These are phyloP conservation scores for Calameuta idolon DNA, from an alignment of 2,888 invertebrate genomes.

Conservation along the genomic window DNA sequence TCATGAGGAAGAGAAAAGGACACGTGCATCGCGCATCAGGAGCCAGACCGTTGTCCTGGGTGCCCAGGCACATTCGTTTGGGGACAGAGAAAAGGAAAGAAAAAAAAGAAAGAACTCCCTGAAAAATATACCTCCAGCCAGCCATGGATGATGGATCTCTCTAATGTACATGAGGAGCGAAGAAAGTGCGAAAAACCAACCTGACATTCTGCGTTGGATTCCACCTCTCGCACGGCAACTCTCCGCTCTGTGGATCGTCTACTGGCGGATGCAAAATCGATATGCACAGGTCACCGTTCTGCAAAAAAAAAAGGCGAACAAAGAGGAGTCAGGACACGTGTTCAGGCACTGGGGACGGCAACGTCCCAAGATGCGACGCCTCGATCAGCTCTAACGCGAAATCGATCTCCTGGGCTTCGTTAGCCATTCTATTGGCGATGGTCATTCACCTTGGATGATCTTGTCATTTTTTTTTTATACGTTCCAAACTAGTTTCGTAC, in stretches of 20 bases:
- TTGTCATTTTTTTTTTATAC: background rate
- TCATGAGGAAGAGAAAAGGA: background rate
- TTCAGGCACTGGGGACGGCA: background rate
- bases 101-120: background rate
- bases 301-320: constrained; percentile 56
- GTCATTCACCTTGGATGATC: background rate
- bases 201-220: constrained; percentile 99
- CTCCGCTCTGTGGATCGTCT: constrained; percentile 99
- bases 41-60: background rate
- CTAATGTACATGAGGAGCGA: background rate
- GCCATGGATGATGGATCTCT: background rate
- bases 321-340: background rate
- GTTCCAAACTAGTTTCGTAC: background rate
- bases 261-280: constrained; percentile 99
- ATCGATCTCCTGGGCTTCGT: background rate
- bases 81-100: background rate
- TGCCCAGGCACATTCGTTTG: background rate
- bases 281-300: constrained; percentile 99
- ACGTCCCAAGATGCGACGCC: background rate
- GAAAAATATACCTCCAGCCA: background rate
- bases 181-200: constrained; percentile 52
- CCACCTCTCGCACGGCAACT: constrained; percentile 99
- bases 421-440: background rate
- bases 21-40: background rate
- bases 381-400: background rate